Percentiles rank a stretch among this genome's conserved stretches.
phyloP scores from a whole-genome alignment of 1,140 invertebrate species.

The Scaptomyza hsui region DNA sequence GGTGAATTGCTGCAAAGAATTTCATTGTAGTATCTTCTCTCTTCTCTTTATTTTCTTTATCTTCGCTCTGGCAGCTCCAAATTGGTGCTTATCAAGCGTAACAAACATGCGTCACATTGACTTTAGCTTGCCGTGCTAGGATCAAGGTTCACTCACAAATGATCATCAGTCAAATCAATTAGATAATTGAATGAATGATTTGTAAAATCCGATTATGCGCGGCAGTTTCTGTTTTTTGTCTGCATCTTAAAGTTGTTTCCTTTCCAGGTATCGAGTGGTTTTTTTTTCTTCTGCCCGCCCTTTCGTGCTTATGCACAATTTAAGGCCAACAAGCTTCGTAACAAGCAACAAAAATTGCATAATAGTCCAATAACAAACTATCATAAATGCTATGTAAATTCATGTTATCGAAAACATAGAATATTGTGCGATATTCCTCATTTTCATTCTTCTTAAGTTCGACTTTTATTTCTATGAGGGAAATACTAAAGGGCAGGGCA shows the following conservation, averaged over 20 bases:
- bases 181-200: constrained; percentile 82
- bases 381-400: constrained; percentile 15
- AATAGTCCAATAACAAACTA: constrained; percentile 19
- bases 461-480: too few relatives aligned
- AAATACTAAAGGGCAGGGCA: too few relatives aligned
- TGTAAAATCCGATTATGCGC: constrained; percentile 77
- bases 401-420: background rate
- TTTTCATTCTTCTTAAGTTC: too few relatives aligned
- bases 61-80: constrained; percentile 20
- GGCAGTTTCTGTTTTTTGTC: constrained; percentile 24
- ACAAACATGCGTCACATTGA: constrained; percentile 76
- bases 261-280: background rate
- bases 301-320: constrained; percentile 37
- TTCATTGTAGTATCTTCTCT: constrained; percentile 26
- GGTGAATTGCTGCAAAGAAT: constrained; percentile 49
- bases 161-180: constrained; percentile 80
- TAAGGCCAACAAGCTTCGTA: constrained; percentile 10
- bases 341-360: background rate
- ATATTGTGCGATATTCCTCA: too few relatives aligned
- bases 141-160: constrained; percentile 76
- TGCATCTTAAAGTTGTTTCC: constrained; percentile 18
- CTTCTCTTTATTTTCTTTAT: constrained; percentile 5
- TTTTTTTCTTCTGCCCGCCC: background rate
- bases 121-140: constrained; percentile 47
- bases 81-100: constrained; percentile 65